Conservation (phyloP, 2,888 invertebrate genomes). For the Drosophila imparisetae region DNA sequence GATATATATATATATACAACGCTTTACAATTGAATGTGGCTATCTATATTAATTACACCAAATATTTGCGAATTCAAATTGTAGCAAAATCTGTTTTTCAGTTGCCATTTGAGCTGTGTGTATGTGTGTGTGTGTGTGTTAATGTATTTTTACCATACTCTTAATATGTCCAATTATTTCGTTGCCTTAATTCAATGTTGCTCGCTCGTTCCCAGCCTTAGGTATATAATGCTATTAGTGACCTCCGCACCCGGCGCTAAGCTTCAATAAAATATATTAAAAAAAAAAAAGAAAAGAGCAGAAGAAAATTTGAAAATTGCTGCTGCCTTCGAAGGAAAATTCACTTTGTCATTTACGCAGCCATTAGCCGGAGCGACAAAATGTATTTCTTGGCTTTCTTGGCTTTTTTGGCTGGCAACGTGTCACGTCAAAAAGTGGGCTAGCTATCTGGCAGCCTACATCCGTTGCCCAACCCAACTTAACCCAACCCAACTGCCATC, state of each 20-base stretch:
- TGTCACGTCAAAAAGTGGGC: constrained; percentile 73
- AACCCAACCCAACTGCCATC: constrained; percentile 1
- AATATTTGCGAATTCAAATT: background rate
- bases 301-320: constrained; percentile 21
- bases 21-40: too few relatives aligned
- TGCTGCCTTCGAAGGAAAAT: constrained; percentile 56
- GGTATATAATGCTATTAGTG: constrained; percentile 60
- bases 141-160: constrained; percentile 29
- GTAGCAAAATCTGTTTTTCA: background rate
- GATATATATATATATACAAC: background rate
- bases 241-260: constrained; percentile 41
- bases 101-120: constrained; percentile 24
- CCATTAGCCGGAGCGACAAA: constrained; percentile 71
- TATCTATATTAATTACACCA: background rate
- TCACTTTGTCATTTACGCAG: constrained; percentile 78
- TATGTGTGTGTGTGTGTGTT: constrained; percentile 21
- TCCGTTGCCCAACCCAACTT: background rate
- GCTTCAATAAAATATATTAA: constrained; percentile 29
- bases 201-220: constrained; percentile 27
- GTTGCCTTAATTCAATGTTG: constrained; percentile 46
- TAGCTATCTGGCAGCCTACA: constrained; percentile 27
- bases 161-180: constrained; percentile 46
- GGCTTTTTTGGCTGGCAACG: constrained; percentile 25
- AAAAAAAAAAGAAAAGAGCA: background rate
- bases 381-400: constrained; percentile 44